Percentiles rank a stretch among this genome's conserved stretches.
Evolutionary conservation across 2,797 vertebrate genomes (phyloP).

Genomic region (Petrocephalus schoutedeni): DNA sequence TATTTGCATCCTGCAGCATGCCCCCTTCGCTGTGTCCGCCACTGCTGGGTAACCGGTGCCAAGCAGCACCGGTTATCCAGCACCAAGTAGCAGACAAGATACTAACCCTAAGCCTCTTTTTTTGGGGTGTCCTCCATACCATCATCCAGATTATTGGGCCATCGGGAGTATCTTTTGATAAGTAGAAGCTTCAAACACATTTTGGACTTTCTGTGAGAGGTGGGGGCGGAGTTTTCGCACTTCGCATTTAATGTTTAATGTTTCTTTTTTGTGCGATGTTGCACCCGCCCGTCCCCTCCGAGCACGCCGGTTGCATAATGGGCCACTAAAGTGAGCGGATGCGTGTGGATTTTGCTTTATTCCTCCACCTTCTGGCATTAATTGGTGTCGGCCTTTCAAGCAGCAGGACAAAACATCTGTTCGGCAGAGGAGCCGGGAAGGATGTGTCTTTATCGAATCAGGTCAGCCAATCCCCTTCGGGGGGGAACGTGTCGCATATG

Average conservation of each 20-base stretch:
- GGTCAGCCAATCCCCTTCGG: slow-evolving; percentile 14
- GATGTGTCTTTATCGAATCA: slow-evolving; percentile 14
- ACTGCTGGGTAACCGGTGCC: not conserved
- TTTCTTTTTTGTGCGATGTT: not conserved
- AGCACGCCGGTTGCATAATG: slow-evolving; percentile 3
- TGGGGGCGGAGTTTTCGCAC: not conserved
- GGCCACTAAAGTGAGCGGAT: not conserved
- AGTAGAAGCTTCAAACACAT: not conserved
- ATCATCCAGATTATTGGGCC: not conserved
- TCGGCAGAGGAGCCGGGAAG: slow-evolving; percentile 4
- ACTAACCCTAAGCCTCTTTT: not conserved
- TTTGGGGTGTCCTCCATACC: not conserved
- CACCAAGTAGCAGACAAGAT: not conserved
- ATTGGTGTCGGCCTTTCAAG: slow-evolving; percentile 14
- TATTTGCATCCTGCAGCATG: not conserved
- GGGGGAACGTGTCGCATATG: slow-evolving; percentile 16
- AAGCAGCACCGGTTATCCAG: not conserved
- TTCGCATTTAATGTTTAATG: slow-evolving; percentile 4
- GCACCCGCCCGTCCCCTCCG: not conserved
- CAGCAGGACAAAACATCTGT: slow-evolving; percentile 23
- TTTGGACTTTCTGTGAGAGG: not conserved
- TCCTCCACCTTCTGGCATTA: slow-evolving; percentile 10
- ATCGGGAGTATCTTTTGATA: not conserved
- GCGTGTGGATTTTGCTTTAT: not conserved
- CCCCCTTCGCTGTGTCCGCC: not conserved